These are phyloP conservation scores for Drosophila persimilis DNA, from an alignment of 1,140 invertebrate species.

Conservation along the genomic window DNA sequence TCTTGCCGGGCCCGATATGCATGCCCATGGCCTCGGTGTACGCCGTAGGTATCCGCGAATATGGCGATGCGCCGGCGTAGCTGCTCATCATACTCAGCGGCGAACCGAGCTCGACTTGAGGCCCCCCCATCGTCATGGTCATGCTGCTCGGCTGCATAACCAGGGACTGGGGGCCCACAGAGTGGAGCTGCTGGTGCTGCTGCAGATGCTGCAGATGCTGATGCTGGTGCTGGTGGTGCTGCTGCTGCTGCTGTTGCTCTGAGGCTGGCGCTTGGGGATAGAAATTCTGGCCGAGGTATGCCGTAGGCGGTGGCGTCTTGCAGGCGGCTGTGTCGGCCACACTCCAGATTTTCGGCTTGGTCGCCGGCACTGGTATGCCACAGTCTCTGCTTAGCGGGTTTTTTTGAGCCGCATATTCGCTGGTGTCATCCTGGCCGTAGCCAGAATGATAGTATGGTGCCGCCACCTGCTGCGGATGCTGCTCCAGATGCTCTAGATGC, in stretches of 20 bases:
- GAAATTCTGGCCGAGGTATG: conserved; percentile 80
- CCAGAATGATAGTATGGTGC: conserved; percentile 63
- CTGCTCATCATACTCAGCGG: conserved; percentile 82
- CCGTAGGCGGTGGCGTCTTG: conserved; percentile 92
- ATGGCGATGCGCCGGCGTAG: conserved; percentile 80
- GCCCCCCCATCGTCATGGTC: conserved; percentile 42
- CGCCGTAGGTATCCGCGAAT: conserved; percentile 81
- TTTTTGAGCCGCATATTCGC: conserved; percentile 87
- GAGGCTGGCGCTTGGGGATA: conserved; percentile 54
- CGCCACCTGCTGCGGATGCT: conserved; percentile 44
- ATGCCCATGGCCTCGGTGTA: conserved; percentile 77
- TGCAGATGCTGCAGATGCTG: conserved; percentile 27
- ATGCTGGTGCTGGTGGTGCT: not conserved
- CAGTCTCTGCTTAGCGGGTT: conserved; percentile 86
- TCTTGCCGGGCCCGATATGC: conserved; percentile 40
- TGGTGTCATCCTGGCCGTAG: conserved; percentile 82
- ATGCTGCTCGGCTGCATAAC: conserved; percentile 26
- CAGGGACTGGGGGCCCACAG: conserved; percentile 4
- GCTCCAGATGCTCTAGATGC: conserved; percentile 41
- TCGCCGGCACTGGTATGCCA: conserved; percentile 92
- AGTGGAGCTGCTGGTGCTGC: conserved; percentile 42
- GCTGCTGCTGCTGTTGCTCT: conserved; percentile 36
- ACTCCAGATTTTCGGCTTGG: conserved; percentile 99
- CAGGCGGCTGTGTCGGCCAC: conserved; percentile 98
- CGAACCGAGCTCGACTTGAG: conserved; percentile 69